Conservation (phyloP, 1,140 invertebrate species). For the Scaptomyza graminum region DNA sequence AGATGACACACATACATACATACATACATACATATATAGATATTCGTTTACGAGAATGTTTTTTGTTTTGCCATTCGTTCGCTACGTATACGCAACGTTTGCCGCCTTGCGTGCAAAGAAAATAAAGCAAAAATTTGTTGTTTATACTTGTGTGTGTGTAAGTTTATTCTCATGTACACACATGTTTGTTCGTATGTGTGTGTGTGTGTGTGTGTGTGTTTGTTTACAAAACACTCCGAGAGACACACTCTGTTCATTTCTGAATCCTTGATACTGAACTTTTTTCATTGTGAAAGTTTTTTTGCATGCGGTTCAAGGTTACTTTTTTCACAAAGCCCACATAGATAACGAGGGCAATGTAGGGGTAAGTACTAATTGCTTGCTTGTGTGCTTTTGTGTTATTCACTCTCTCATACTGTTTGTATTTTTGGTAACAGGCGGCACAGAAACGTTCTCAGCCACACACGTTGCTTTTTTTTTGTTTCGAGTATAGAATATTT, state of each 20-base stretch:
- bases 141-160: no score
- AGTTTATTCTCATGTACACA: not conserved
- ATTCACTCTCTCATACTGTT: slow-evolving; percentile 19
- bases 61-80: slow-evolving; percentile 34
- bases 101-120: slow-evolving; percentile 49
- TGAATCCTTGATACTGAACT: slow-evolving; percentile 80
- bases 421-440: slow-evolving; percentile 58
- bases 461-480: slow-evolving; percentile 9
- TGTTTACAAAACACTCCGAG: slow-evolving; percentile 1
- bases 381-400: slow-evolving; percentile 29
- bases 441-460: slow-evolving; percentile 35
- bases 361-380: slow-evolving; percentile 18
- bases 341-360: slow-evolving; percentile 2
- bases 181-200: no score
- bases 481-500: not conserved
- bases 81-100: slow-evolving; percentile 76
- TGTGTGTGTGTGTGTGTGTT: not conserved
- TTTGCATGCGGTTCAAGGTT: slow-evolving; percentile 74
- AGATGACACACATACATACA: slow-evolving; percentile 9
- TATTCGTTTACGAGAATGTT: slow-evolving; percentile 11
- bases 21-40: not conserved
- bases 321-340: slow-evolving; percentile 39
- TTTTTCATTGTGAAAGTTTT: slow-evolving; percentile 82
- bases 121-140: slow-evolving; percentile 50
- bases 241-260: slow-evolving; percentile 61